phyloP scores from a whole-genome alignment of 2,113 vertebrate species.

The Tricholaema leucomelas region DNA sequence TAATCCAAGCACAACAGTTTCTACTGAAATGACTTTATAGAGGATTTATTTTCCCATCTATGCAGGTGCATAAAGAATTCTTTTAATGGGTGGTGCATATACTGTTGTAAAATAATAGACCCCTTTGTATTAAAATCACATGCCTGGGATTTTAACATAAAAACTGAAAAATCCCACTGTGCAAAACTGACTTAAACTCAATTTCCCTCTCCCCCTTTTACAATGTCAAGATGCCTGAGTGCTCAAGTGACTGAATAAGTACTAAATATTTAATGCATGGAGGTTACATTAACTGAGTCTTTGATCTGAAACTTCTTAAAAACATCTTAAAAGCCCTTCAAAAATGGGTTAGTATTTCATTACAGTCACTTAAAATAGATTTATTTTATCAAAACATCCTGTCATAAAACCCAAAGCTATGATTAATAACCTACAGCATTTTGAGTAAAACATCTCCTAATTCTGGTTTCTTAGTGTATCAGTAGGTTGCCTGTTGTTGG shows the following conservation, averaged over 20 bases:
- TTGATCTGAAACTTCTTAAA: slow-evolving; percentile 79
- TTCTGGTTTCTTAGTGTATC: slow-evolving; percentile 26
- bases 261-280: slow-evolving; percentile 79
- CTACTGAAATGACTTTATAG: slow-evolving; percentile 20
- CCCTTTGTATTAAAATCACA: slow-evolving; percentile 56
- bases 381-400: slow-evolving; percentile 81
- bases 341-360: slow-evolving; percentile 79
- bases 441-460: slow-evolving; percentile 65
- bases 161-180: slow-evolving; percentile 60
- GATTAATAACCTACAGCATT: slow-evolving; percentile 71
- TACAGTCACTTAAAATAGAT: slow-evolving; percentile 82
- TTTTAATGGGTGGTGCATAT: slow-evolving; percentile 43
- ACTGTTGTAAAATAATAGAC: slow-evolving; percentile 35
- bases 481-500: slow-evolving; percentile 9
- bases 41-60: slow-evolving; percentile 36
- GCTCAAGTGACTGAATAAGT: slow-evolving; percentile 76
- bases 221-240: slow-evolving; percentile 72
- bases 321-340: slow-evolving; percentile 79
- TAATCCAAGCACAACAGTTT: slow-evolving; percentile 51
- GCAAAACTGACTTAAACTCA: slow-evolving; percentile 65
- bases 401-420: slow-evolving; percentile 71
- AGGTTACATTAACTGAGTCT: slow-evolving; percentile 75
- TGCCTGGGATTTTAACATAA: slow-evolving; percentile 66
- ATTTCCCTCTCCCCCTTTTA: slow-evolving; percentile 60
- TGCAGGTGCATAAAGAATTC: slow-evolving; percentile 62